Evolutionary conservation across 2,113 vertebrate species (phyloP), one percentile per base, ranked within the genome.

Genomic region (Alexandromys fortis): DNA sequence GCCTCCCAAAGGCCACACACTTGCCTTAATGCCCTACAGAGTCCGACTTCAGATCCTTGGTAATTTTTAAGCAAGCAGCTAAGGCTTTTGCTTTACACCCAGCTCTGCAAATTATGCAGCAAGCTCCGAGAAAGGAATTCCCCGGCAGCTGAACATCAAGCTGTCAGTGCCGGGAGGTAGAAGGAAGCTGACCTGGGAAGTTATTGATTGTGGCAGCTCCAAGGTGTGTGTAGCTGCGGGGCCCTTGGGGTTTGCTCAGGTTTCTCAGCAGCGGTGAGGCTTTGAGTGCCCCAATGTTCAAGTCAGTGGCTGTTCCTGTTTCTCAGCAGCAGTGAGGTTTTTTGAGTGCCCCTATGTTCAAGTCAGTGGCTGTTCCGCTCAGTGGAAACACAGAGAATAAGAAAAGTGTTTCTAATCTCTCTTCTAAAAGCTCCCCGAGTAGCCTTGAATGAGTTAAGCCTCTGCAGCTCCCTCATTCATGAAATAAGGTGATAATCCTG

Each of bases 391-490:
- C 19, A 47, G 67, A 95, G 85, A 93, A 58, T 30, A 79, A 61
- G 47, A 63, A 67, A 90, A 68, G 9, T 10, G 7, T 88, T 92
- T 93, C 42, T 49, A 87, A 77, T 88, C 61, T 94, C 77, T 90
- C 52, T 49, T 14, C 92, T 38, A 14, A 75, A 92, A 89, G 55
- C 68, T 90, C 87, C 93, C 87, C 63, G 76, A 78, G 45, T 14
- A 55, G 38, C 67, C 22, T 61, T 77, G 47, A 96, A 19, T 75
- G 92, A 73, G 55, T 68, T 86, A 67, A 77, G 28, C 72, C 61
- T 86, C 67, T 72, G 81, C 21, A 67, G 72, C 28, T 83, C 90
- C 68, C 83, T 96, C 94, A 95, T 95, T 97, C 96, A 95, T 96
- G 87, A 96, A 97, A 90, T 89, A 78, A 88, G 4, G 55, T 65